phyloP scores from a whole-genome alignment of 37 sponge, comb jelly and placozoan species.

The Petrosia ficiformis region DNA sequence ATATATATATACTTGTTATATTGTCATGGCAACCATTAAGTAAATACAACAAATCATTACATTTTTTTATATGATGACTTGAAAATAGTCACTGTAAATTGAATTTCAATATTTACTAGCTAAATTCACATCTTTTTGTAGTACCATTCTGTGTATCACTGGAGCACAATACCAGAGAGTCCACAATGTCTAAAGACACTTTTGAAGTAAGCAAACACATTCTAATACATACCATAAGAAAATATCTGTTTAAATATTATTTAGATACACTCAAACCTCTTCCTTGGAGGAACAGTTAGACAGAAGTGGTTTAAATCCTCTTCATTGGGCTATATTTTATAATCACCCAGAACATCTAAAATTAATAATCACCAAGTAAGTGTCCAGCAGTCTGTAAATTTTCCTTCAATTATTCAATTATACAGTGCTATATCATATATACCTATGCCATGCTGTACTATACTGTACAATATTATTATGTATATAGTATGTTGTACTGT shows the following conservation, averaged over 20 bases:
- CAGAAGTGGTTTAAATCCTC: constrained; percentile 42
- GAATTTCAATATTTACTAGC: too few relatives aligned
- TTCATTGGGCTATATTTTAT: constrained; percentile 72
- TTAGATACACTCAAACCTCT: neutral
- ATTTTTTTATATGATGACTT: too few relatives aligned
- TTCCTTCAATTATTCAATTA: too few relatives aligned
- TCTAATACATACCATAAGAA: neutral
- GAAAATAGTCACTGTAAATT: too few relatives aligned
- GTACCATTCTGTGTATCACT: constrained; percentile 67
- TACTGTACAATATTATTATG: too few relatives aligned
- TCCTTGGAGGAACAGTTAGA: constrained; percentile 26
- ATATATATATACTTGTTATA: too few relatives aligned
- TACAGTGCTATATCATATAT: too few relatives aligned
- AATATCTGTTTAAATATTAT: neutral
- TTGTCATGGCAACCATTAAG: neutral
- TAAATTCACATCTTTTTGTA: too few relatives aligned
- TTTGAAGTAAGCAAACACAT: constrained; percentile 20
- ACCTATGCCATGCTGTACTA: too few relatives aligned
- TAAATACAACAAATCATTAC: neutral
- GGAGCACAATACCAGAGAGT: constrained; percentile 37
- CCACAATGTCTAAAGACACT: constrained; percentile 43
- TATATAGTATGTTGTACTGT: too few relatives aligned
- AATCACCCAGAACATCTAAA: constrained; percentile 43
- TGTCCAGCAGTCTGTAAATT: too few relatives aligned
- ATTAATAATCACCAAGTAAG: too few relatives aligned